Conservation (phyloP, 2,113 vertebrate species). For the Tursiops truncatus region DNA sequence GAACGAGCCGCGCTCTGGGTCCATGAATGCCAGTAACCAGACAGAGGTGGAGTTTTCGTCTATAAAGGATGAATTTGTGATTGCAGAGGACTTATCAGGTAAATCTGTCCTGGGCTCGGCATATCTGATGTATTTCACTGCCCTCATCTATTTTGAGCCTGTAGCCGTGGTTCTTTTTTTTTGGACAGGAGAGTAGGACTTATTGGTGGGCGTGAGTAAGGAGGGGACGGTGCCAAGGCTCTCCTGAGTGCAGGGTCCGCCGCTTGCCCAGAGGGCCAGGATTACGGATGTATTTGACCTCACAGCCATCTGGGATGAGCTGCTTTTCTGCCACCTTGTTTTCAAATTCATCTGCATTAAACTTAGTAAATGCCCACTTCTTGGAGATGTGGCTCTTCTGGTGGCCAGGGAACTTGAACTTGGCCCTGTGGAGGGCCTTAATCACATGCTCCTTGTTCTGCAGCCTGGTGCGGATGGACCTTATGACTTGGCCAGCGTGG, state of each 20-base stretch:
- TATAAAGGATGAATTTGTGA: constrained; percentile 90
- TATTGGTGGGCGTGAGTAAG: background rate
- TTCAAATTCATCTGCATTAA: background rate
- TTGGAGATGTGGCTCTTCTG: background rate
- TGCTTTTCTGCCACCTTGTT: background rate
- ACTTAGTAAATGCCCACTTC: background rate
- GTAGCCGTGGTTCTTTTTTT: background rate
- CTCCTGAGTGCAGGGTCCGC: fast-evolving
- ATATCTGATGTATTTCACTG: background rate
- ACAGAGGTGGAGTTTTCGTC: constrained; percentile 91
- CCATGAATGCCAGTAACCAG: constrained; percentile 88
- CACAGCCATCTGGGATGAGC: background rate
- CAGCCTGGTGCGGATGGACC: background rate
- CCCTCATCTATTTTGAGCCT: background rate
- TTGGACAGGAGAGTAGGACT: background rate
- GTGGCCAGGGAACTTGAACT: background rate
- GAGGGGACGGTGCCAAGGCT: background rate
- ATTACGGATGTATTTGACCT: background rate
- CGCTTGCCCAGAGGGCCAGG: background rate
- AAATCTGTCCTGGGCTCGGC: constrained; percentile 59
- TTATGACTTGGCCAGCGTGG: background rate
- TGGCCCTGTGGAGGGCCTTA: background rate
- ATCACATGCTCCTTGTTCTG: background rate
- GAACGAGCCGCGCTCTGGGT: constrained; percentile 85
- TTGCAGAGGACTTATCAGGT: constrained; percentile 92